Conservation (phyloP, 2,113 vertebrate species). For the Neotragus pygmaeus region DNA sequence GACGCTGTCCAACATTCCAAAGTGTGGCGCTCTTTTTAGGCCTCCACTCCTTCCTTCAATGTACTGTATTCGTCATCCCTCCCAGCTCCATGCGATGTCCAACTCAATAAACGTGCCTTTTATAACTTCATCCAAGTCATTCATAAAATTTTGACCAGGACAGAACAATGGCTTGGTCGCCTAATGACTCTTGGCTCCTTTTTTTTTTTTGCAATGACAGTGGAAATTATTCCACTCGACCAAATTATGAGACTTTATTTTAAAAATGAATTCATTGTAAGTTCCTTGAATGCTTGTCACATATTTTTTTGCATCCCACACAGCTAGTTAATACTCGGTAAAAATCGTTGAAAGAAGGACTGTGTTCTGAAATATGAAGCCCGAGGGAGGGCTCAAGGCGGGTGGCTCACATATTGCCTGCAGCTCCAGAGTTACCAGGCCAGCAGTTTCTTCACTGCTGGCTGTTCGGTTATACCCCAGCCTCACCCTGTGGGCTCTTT, state of each 20-base stretch:
- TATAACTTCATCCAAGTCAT: slow-evolving; percentile 1
- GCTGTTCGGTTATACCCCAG: background rate
- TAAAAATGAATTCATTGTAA: slow-evolving; percentile 37
- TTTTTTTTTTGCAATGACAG: background rate
- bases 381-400: background rate
- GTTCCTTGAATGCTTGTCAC: slow-evolving; percentile 10
- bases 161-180: background rate
- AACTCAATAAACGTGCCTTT: background rate
- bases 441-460: background rate
- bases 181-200: background rate
- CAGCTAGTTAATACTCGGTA: background rate
- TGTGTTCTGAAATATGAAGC: background rate
- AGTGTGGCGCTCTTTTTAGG: background rate
- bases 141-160: background rate
- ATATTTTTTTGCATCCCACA: background rate
- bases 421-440: background rate
- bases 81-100: background rate
- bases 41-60: background rate
- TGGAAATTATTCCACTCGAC: slow-evolving; percentile 44
- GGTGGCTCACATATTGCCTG: accelerated
- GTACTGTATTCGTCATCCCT: background rate
- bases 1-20: background rate
- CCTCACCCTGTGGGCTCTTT: background rate
- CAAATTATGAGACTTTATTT: slow-evolving; percentile 29
- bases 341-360: background rate